A percentile compares a stretch with the other conserved stretches of the same genome.
Evolutionary conservation across 2,797 vertebrate genomes (phyloP).

Genomic region (Falco berigora): DNA sequence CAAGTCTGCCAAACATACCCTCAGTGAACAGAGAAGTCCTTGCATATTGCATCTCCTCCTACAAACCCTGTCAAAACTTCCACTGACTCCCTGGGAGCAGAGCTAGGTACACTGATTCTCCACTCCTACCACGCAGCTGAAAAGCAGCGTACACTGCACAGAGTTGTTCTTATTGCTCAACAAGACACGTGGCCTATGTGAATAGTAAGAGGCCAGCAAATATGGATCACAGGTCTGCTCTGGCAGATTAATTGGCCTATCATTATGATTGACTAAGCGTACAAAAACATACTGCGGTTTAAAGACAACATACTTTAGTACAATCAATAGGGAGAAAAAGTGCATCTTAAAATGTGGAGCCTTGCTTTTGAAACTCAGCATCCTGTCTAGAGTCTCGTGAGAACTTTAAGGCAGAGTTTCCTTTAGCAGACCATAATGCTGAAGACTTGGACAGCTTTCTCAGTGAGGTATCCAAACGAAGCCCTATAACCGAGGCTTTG

Average conservation of each 20-base stretch:
- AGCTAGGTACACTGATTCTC: not conserved
- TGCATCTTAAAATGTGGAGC: conserved; percentile 64
- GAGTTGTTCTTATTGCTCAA: conserved; percentile 25
- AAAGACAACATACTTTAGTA: conserved; percentile 58
- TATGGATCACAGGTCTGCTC: not conserved
- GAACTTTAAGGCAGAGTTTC: conserved; percentile 88
- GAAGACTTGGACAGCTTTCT: conserved; percentile 66
- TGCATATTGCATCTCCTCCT: not conserved
- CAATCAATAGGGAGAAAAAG: conserved; percentile 55
- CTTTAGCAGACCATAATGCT: conserved; percentile 64
- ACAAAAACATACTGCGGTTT: conserved; percentile 54
- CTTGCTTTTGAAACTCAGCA: conserved; percentile 69
- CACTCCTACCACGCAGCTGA: not conserved
- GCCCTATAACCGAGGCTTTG: conserved; percentile 71
- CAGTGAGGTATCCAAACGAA: conserved; percentile 75
- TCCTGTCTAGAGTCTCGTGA: conserved; percentile 68
- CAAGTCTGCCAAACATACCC: not conserved
- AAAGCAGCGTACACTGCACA: not conserved
- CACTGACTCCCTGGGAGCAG: not conserved
- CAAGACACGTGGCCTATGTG: not conserved
- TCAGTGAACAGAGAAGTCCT: not conserved
- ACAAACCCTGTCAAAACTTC: not conserved
- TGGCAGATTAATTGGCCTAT: conserved; percentile 1
- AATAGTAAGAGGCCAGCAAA: not conserved
- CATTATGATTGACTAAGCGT: conserved; percentile 15